A percentile compares a stretch with the other conserved stretches of the same genome.
These are phyloP conservation scores for Scaptomyza caliginosa DNA, from an alignment of 2,888 invertebrate genomes.

Conservation along the genomic window DNA sequence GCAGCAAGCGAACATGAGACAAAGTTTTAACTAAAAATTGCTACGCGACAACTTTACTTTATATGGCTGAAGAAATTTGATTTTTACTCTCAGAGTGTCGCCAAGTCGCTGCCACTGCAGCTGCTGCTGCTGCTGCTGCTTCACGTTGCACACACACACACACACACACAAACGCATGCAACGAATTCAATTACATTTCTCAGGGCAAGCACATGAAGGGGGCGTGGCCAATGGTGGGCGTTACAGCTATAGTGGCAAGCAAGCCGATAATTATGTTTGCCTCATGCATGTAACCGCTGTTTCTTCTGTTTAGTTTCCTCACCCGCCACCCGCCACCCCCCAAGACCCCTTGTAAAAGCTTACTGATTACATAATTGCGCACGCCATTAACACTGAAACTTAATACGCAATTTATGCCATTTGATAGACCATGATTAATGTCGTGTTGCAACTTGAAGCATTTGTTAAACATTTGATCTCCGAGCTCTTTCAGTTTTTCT, in stretches of 20 bases:
- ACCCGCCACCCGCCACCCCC: not conserved
- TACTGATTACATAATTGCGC: constrained; percentile 54
- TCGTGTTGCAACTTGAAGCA: constrained; percentile 56
- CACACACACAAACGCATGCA: constrained; percentile 21
- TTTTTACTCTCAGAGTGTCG: constrained; percentile 58
- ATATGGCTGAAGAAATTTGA: constrained; percentile 57
- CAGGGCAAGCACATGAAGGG: constrained; percentile 2
- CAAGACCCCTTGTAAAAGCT: constrained; percentile 12
- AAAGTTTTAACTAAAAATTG: constrained; percentile 78
- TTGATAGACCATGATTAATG: constrained; percentile 73
- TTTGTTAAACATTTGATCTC: constrained; percentile 63
- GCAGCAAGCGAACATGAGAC: constrained; percentile 60
- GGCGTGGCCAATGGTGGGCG: constrained; percentile 12
- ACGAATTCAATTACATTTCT: constrained; percentile 70
- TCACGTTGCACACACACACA: constrained; percentile 44
- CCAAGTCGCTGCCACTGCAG: constrained; percentile 4
- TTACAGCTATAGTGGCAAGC: constrained; percentile 11
- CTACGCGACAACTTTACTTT: constrained; percentile 45
- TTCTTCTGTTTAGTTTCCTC: constrained; percentile 1
- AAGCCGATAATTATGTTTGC: constrained; percentile 29
- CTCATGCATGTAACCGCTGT: not conserved
- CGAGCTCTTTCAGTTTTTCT: constrained; percentile 8
- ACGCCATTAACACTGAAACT: constrained; percentile 59
- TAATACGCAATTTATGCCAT: constrained; percentile 57
- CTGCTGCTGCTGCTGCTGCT: constrained; percentile 4